Evolutionary conservation across 2,797 vertebrate genomes (phyloP), one percentile per base, ranked within the genome.

Genomic region (Sciurus vulgaris): DNA sequence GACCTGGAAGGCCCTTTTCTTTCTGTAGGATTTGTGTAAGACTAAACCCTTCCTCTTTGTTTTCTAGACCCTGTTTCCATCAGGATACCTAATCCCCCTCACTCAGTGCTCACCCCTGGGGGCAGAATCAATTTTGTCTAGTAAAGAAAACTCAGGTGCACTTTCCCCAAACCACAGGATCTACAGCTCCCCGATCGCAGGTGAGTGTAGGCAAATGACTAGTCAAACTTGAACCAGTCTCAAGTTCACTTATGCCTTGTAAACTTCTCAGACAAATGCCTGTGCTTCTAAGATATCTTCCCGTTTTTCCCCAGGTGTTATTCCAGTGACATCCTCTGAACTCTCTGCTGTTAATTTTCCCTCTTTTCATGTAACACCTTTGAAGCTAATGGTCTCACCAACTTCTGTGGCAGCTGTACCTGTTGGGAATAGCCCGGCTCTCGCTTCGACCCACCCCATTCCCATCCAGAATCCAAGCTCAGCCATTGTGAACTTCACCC

Each of bases 21-120:
- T 74, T 9, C 69, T 54, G 20, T 0, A 0, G 15, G 0, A 0
- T n/a, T 12, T 88, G 24, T 96, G 56, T 98, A 83, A 97, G 92
- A 82, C 33, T 96, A 95, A 49, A 5, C 0, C 0, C n/a, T 73
- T 90, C 91, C 91, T 97, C 93, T 78, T 97, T 90, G 95, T 97
- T 97, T 96, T 96, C 73, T 98, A 99, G 99, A 98, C 99, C 70
- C 98, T 99, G 94, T 98, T 99, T 1, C 99, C 99, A 0, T 99
- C 99, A 20, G 99, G 99, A 89, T 99, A 99, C 97, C 98, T 99
- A 92, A 99, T 99, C 97, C 99, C 99, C 38, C 98, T 99, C 94
- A 97, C 99, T 77, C 99, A 99, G 96, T 99, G 97, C 95, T 98
- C 97, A 86, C 98, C 97, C 77, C 97, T 98, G 97, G 98, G 98